Evolutionary conservation across 1,140 invertebrate genomes (phyloP), one percentile per base, ranked within the genome.

Genomic region (Laupala kohalensis): DNA sequence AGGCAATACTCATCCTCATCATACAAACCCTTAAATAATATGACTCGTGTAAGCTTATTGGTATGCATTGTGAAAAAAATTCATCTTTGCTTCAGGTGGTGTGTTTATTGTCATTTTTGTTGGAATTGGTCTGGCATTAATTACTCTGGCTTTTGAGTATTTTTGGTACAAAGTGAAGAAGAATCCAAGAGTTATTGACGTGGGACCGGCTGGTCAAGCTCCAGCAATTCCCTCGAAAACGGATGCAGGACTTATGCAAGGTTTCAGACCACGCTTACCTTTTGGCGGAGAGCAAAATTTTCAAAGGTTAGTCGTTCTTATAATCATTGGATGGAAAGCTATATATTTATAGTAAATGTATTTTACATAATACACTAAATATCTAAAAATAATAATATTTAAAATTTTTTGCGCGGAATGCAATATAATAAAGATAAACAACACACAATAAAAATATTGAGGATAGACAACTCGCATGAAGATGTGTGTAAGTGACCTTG

Each of bases 51-150:
- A n/a, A n/a, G n/a, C n/a, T n/a, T n/a, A n/a, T n/a, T n/a, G n/a
- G n/a, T n/a, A n/a, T n/a, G n/a, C n/a, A n/a, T n/a, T n/a, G n/a
- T n/a, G n/a, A n/a, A n/a, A 26, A 66, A 66, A 66, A 12, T 9
- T 3, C 25, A 2, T 66, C 27, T 29, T 30, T 73, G 26, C 75
- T 74, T 1, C 72, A 85, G 86, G 96, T 63, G 96, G 96, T 0
- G 96, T 98, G 0, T 99, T 98, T 77, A 95, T 98, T 65, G 93
- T 97, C 0, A 96, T 97, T 74, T 94, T 97, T 75, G 92, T 95
- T 68, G 95, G 95, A 0, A 96, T 97, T 64, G 91, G 90, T 0
- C 83, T 97, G 76, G 94, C 96, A 12, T 94, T 95, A 75, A 81
- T 97, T 27, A 97, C 95, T 0, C 82, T 98, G n/a, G 90, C 89